Evolutionary conservation across 2,888 invertebrate genomes (phyloP), one percentile per base, ranked within the genome.

Genomic region (Rhingia rostrata): DNA sequence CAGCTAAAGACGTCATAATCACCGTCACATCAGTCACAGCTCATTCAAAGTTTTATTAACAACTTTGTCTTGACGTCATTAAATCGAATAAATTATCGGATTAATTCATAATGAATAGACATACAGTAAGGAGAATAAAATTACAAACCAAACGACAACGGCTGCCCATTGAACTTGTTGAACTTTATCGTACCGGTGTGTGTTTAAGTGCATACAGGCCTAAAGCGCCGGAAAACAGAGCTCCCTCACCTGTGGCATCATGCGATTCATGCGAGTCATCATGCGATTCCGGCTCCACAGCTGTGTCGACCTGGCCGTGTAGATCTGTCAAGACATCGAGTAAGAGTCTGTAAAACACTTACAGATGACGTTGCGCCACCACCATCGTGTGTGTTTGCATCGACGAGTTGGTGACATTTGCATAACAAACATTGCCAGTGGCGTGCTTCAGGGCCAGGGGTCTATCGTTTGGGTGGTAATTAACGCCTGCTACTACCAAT

Each of bases 401-500:
- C n/a, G 54, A 14, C 35, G 30, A 56, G 53, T 43, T 66, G 49
- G 33, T 75, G 60, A 45, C 60, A 74, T 64, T 67, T 67, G 67
- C 58, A 67, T 67, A 60, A 53, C 67, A 75, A 53, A 53, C 35
- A 41, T 58, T 41, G 47, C 66, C 39, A 30, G 32, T 22, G 53
- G 2, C 39, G 35, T 14, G 6, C 35, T 43, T 45, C 60, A 37
- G 60, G 60, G 58, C 66, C 9, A 41, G 49, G 41, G 58, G 66
- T 74, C 64, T 49, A 47, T 32, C 54, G 22, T 22, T 54, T 45
- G 47, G 47, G 7, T 39, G 9, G 61, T 53, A 77, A 77, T 77
- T 77, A 77, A 69, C 69, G 77, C 69, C 61, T 69, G 53, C 66
- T 67, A 67, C 75, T 67, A 67, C 66, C 75, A 67, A 73, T 64